These are phyloP conservation scores for Ctenoplectra terminalis DNA, from an alignment of 1,140 invertebrate species.

Conservation along the genomic window DNA sequence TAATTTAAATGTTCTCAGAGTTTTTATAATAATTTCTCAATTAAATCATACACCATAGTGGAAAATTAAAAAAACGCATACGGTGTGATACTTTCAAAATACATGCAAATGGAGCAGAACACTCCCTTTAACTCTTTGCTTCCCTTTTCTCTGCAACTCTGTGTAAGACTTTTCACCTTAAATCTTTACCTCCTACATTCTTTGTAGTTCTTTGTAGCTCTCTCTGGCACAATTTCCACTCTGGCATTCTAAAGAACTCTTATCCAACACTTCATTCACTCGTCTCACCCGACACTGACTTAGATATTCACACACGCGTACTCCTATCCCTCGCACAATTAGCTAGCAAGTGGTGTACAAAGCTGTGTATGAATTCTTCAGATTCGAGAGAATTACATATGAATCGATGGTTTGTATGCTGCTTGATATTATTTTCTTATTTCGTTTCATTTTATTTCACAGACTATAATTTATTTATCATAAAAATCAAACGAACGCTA, in stretches of 20 bases:
- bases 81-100: neutral
- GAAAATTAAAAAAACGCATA: neutral
- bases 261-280: constrained; percentile 23
- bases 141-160: neutral
- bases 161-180: constrained; percentile 18
- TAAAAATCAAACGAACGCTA: too few relatives aligned
- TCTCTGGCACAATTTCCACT: constrained; percentile 18
- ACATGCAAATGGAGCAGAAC: neutral
- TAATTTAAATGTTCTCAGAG: too few relatives aligned
- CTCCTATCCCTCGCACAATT: neutral
- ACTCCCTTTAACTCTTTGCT: constrained; percentile 3
- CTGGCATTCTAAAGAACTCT: constrained; percentile 37
- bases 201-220: constrained; percentile 30
- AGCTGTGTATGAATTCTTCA: neutral
- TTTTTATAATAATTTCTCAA: too few relatives aligned
- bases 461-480: too few relatives aligned
- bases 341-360: neutral
- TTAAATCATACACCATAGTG: neutral
- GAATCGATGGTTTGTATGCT: too few relatives aligned
- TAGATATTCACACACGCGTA: constrained; percentile 6
- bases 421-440: too few relatives aligned
- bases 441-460: too few relatives aligned
- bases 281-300: neutral
- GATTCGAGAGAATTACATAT: neutral
- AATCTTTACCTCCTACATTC: constrained; percentile 16